Percentiles rank a stretch among this genome's conserved stretches.
Evolutionary conservation across 1,140 invertebrate species (phyloP).

Genomic region (Chironomus tepperi): DNA sequence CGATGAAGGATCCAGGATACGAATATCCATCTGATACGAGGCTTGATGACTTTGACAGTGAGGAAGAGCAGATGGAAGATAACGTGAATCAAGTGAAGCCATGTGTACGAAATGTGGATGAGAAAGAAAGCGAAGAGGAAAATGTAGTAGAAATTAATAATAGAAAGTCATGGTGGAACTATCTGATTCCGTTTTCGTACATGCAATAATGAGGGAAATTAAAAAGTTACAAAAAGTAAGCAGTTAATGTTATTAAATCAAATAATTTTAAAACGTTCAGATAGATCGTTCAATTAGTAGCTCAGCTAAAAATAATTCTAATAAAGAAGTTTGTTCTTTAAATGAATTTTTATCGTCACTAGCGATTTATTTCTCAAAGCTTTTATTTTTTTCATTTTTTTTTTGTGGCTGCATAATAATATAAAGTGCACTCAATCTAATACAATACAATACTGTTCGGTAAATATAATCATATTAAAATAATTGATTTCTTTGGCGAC

Average conservation of each 20-base stretch:
- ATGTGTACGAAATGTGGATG: not conserved
- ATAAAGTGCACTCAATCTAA: no score
- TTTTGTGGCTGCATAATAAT: no score
- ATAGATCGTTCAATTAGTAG: no score
- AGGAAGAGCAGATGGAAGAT: not conserved
- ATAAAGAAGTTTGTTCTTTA: no score
- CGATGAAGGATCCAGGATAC: not conserved
- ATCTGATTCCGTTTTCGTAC: not conserved
- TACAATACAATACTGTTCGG: no score
- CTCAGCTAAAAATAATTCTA: no score
- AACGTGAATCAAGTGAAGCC: not conserved
- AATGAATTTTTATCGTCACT: no score
- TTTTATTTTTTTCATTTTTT: no score
- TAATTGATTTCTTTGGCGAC: no score
- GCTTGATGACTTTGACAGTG: not conserved
- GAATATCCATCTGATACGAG: not conserved
- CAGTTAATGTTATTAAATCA: not conserved
- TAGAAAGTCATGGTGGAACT: conserved; percentile 10
- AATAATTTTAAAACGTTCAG: not conserved
- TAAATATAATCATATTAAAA: no score
- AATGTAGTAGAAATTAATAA: not conserved
- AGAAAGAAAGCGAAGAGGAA: not conserved
- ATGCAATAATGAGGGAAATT: no score
- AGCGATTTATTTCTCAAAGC: no score
- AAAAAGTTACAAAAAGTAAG: not conserved